These are phyloP conservation scores for Scaeva pyrastri DNA, from an alignment of 2,888 invertebrate genomes.

Conservation along the genomic window DNA sequence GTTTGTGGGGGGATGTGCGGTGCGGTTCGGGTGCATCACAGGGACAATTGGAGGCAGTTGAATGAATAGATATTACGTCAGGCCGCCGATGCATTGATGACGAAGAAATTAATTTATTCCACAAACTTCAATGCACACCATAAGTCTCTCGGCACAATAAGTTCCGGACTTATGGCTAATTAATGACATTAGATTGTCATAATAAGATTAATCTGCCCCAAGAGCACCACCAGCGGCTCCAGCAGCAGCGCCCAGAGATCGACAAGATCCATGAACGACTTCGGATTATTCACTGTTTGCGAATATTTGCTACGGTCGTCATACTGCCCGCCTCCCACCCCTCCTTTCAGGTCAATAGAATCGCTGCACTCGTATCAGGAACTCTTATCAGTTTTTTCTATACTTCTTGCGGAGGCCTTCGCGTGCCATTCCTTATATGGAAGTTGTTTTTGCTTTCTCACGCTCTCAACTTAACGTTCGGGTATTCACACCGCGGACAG, in stretches of 20 bases:
- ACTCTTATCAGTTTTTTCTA: slow-evolving; percentile 36
- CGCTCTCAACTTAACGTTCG: slow-evolving; percentile 28
- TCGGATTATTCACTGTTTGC: slow-evolving; percentile 18
- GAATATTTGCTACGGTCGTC: slow-evolving; percentile 31
- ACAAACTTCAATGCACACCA: slow-evolving; percentile 33
- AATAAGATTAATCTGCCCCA: slow-evolving; percentile 62
- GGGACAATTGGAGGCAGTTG: neutral
- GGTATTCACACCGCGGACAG: neutral
- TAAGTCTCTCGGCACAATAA: no score
- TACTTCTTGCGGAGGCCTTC: slow-evolving; percentile 39
- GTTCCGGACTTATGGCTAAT: slow-evolving; percentile 55
- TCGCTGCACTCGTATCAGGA: slow-evolving; percentile 36
- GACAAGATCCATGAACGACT: slow-evolving; percentile 32
- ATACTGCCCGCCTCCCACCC: neutral
- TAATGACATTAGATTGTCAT: slow-evolving; percentile 71
- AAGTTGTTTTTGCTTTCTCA: slow-evolving; percentile 55
- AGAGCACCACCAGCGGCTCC: neutral
- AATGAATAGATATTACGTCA: slow-evolving; percentile 39
- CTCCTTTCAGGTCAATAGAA: slow-evolving; percentile 47
- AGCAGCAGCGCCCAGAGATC: neutral
- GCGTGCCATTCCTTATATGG: slow-evolving; percentile 68
- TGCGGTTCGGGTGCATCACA: neutral
- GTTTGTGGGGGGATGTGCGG: neutral
- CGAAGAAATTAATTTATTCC: slow-evolving; percentile 69
- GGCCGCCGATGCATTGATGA: slow-evolving; percentile 59